A percentile compares a stretch with the other conserved stretches of the same genome.
phyloP scores from a whole-genome alignment of 2,113 vertebrate genomes.

The Vidua macroura region DNA sequence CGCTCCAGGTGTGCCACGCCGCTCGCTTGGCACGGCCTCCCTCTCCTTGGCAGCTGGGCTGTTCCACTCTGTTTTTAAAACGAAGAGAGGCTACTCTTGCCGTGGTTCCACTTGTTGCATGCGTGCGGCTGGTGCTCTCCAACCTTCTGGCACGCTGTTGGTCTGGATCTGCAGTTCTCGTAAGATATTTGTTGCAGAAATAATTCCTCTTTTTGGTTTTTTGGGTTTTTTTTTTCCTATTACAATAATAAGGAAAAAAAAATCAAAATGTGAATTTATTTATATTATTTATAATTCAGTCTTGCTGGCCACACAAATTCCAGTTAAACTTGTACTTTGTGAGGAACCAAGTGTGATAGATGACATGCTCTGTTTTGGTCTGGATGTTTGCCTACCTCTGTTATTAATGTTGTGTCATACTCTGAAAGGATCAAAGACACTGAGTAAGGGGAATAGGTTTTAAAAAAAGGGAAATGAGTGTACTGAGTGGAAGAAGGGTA shows the following conservation, averaged over 20 bases:
- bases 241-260: neutral
- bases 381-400: neutral
- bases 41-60: neutral
- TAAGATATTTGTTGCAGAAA: neutral
- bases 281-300: neutral
- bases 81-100: neutral
- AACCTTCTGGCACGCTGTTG: accelerated
- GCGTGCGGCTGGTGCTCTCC: neutral
- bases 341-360: neutral
- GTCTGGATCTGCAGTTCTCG: neutral
- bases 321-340: neutral
- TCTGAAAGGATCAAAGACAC: neutral
- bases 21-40: accelerated
- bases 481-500: neutral
- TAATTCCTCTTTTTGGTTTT: neutral
- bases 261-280: neutral
- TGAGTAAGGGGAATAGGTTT: neutral
- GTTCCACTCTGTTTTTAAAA: neutral
- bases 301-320: neutral
- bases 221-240: neutral
- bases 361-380: neutral
- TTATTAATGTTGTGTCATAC: neutral
- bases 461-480: neutral
- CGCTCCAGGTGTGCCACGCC: accelerated
- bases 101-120: accelerated